Percentiles rank a stretch among this genome's conserved stretches.
Evolutionary conservation across 1,140 invertebrate species (phyloP).

Genomic region (Euglossa dilemma): DNA sequence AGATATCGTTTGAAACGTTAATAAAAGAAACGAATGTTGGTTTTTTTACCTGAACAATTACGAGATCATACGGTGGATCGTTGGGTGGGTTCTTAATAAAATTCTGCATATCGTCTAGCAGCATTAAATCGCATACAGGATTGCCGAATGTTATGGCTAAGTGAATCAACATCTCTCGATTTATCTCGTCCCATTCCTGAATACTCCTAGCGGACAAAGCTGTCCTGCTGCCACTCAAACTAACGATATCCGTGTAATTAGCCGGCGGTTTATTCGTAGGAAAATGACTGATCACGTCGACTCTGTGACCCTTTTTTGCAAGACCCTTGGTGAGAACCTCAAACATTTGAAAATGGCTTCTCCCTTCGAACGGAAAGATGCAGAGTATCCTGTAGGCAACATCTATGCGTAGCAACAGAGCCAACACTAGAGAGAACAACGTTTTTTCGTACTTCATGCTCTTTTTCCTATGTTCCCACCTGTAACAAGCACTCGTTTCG

Average conservation of each 20-base stretch:
- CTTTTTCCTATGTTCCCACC: not conserved
- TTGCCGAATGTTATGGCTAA: not conserved
- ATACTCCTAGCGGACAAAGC: too few relatives aligned
- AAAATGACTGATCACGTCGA: conserved; percentile 70
- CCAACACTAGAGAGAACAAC: not conserved
- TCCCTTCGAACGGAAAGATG: conserved; percentile 66
- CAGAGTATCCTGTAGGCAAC: conserved; percentile 63
- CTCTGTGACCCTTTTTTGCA: conserved; percentile 70
- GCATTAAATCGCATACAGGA: too few relatives aligned
- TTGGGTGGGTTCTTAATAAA: conserved; percentile 69
- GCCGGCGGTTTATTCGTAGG: conserved; percentile 43
- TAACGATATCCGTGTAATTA: conserved; percentile 68
- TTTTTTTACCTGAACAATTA: conserved; percentile 44
- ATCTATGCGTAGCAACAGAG: not conserved
- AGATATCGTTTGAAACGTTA: too few relatives aligned
- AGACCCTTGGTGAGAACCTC: conserved; percentile 68
- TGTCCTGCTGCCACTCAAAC: not conserved
- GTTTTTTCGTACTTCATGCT: not conserved
- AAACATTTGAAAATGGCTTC: conserved; percentile 72
- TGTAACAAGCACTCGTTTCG: not conserved
- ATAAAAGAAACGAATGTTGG: too few relatives aligned
- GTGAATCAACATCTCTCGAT: too few relatives aligned
- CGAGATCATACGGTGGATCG: conserved; percentile 65
- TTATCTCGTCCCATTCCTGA: too few relatives aligned
- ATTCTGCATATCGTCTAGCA: conserved; percentile 52